phyloP scores from a whole-genome alignment of 2,888 invertebrate species.

The Aethes cnicana region DNA sequence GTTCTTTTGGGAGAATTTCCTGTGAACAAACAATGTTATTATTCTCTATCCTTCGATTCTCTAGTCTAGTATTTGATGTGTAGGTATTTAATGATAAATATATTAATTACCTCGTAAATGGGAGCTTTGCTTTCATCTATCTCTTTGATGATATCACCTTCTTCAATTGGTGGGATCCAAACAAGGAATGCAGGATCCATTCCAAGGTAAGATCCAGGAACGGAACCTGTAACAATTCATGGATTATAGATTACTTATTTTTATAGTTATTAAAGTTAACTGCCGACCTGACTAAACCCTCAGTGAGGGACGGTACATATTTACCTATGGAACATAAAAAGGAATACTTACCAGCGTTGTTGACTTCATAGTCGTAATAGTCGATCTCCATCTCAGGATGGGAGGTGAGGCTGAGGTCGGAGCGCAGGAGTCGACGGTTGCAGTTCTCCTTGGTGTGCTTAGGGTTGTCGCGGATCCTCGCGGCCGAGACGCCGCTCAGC shows the following conservation, averaged over 20 bases:
- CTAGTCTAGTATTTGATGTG: no score
- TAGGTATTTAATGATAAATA: background rate
- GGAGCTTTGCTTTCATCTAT: constrained; percentile 76
- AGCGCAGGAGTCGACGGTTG: constrained; percentile 86
- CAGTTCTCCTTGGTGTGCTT: constrained; percentile 91
- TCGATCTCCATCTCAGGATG: constrained; percentile 92
- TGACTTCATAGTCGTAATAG: constrained; percentile 94
- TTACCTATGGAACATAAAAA: background rate
- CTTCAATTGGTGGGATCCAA: constrained; percentile 92
- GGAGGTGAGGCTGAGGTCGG: constrained; percentile 89
- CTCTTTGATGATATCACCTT: constrained; percentile 85
- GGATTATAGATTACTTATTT: constrained; percentile 17
- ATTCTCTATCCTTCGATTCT: background rate
- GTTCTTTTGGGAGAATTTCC: constrained; percentile 78
- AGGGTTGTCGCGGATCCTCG: constrained; percentile 85
- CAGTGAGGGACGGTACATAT: no score
- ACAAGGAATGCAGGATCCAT: constrained; percentile 95
- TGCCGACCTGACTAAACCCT: no score
- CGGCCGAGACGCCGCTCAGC: constrained; percentile 84
- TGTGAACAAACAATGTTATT: constrained; percentile 35
- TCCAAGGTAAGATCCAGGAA: constrained; percentile 92
- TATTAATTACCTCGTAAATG: constrained; percentile 62
- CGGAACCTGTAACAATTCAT: constrained; percentile 82
- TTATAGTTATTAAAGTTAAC: background rate
- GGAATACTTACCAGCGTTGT: constrained; percentile 80